These are phyloP conservation scores for Acrocyrtus sp. DNA, from an alignment of 2,888 invertebrate species.

Conservation along the genomic window DNA sequence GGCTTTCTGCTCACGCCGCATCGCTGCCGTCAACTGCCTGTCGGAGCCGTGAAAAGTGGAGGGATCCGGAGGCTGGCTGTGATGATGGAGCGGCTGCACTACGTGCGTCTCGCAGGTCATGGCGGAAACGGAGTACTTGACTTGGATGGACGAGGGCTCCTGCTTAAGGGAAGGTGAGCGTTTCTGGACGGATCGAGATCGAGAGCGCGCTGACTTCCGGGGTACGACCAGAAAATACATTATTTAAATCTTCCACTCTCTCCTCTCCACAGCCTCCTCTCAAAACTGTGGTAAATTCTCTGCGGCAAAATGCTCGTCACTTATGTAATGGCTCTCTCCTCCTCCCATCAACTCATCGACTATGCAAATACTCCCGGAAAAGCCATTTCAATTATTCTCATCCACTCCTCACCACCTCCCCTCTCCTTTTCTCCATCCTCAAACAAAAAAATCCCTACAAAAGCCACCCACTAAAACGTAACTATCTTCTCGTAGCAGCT, in stretches of 20 bases:
- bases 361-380: no score
- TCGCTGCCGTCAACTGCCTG: conserved; percentile 63
- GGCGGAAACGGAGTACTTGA: conserved; percentile 59
- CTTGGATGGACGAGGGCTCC: conserved; percentile 56
- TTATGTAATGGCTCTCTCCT: background rate
- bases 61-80: conserved; percentile 66
- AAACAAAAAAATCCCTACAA: no score
- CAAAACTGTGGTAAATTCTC: no score
- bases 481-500: no score
- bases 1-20: conserved; percentile 70
- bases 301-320: no score
- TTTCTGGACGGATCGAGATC: conserved; percentile 58
- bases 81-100: conserved; percentile 69
- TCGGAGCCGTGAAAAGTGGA: conserved; percentile 53
- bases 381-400: no score
- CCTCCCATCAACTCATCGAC: background rate
- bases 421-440: no score
- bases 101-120: conserved; percentile 61
- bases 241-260: background rate
- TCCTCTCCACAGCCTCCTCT: background rate
- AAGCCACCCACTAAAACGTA: no score
- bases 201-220: conserved; percentile 31
- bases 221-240: no score
- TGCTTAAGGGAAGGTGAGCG: conserved; percentile 51
- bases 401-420: no score